Conservation (phyloP, 2,888 invertebrate species). For the Seira ritae region DNA sequence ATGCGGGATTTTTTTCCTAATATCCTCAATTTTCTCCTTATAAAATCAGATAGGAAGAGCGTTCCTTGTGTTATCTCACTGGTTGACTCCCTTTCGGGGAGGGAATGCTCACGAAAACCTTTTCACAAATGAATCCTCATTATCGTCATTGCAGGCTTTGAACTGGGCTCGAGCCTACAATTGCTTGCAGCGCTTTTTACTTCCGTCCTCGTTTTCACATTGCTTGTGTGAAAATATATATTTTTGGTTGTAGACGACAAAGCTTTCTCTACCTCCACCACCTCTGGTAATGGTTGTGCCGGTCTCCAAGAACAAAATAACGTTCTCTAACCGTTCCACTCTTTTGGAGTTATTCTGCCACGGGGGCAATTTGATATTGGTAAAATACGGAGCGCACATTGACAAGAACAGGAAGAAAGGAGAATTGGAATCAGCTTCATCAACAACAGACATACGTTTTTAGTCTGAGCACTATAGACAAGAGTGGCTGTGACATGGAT, state of each 20-base stretch:
- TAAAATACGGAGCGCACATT: slow-evolving; percentile 1
- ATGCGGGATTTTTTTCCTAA: neutral
- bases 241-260: no score
- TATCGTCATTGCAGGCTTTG: slow-evolving; percentile 31
- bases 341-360: neutral
- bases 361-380: slow-evolving; percentile 7
- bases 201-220: slow-evolving; percentile 11
- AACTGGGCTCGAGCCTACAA: slow-evolving; percentile 26
- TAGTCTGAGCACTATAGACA: neutral
- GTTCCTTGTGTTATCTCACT: slow-evolving; percentile 5
- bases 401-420: slow-evolving; percentile 4
- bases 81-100: no score
- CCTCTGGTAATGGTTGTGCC: neutral
- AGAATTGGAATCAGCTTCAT: slow-evolving; percentile 14
- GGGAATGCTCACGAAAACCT: slow-evolving; percentile 3
- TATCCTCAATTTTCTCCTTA: neutral
- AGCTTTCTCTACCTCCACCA: no score
- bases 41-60: no score
- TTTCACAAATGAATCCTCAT: slow-evolving; percentile 49
- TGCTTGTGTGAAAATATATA: neutral
- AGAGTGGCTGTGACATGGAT: slow-evolving; percentile 6
- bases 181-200: slow-evolving; percentile 29
- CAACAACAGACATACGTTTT: slow-evolving; percentile 2
- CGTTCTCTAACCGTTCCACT: neutral
- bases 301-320: neutral